These are phyloP conservation scores for Lissonota sp. DNA, from an alignment of 2,888 invertebrate species.

Conservation along the genomic window DNA sequence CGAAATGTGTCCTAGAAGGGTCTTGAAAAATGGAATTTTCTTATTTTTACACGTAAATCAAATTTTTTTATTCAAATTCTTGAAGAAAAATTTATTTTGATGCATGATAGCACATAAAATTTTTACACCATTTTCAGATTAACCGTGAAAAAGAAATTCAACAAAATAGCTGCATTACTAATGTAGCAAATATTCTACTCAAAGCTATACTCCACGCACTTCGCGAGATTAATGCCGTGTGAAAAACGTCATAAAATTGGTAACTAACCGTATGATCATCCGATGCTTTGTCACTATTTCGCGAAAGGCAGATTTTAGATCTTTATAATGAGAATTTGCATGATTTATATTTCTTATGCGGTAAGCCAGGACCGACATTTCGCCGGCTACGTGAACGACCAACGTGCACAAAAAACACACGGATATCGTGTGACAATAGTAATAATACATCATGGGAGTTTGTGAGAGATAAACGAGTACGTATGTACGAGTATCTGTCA, in stretches of 20 bases:
- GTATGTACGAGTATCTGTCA: conserved; percentile 44
- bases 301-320: conserved; percentile 28
- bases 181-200: too few relatives aligned
- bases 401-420: conserved; percentile 54
- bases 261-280: conserved; percentile 57
- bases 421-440: conserved; percentile 51
- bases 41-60: too few relatives aligned
- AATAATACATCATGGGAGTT: conserved; percentile 53
- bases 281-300: conserved; percentile 45
- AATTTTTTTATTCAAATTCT: neutral
- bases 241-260: neutral
- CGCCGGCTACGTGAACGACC: conserved; percentile 56
- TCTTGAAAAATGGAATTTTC: too few relatives aligned
- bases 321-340: conserved; percentile 13
- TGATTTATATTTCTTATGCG: conserved; percentile 41
- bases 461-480: conserved; percentile 55
- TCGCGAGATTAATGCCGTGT: neutral
- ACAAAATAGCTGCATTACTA: too few relatives aligned
- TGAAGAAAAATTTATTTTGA: neutral
- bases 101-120: too few relatives aligned
- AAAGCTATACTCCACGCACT: too few relatives aligned
- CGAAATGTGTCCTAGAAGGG: too few relatives aligned
- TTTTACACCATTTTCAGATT: neutral
- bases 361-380: conserved; percentile 56
- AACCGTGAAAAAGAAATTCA: too few relatives aligned